Base-by-base conservation (phyloP, 2,888 invertebrate genomes). In the Apantesis nais region DNA sequence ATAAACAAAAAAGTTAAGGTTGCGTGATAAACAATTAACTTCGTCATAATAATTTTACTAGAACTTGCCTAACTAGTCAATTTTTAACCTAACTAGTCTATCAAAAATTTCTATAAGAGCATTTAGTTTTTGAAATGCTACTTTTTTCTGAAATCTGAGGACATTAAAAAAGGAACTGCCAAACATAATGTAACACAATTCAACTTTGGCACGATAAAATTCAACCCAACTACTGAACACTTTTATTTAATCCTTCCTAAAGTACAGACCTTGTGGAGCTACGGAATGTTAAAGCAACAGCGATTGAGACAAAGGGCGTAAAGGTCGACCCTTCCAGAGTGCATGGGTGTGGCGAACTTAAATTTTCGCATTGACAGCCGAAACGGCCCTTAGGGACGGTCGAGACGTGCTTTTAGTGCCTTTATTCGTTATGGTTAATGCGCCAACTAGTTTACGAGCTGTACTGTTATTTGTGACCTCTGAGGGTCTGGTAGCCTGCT, bases 391-490 rank as follows among this genome's bases (percentile, higher is more conserved):
- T 73, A 91, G 94, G 94, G 94, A 94, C 90, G 85, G 85, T 70
- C 86, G 88, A 88, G 90, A 89, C 92, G 89, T 91, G 92, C 94
- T 94, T 92, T 94, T 94, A 94, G 93, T 92, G 90, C 94, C 92
- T 94, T 94, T 94, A 94, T 94, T 93, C 94, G 93, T 93, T 93
- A 94, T 93, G 92, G 94, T 91, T 93, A 94, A 94, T 95, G 94
- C 88, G 90, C 88, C 90, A 90, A 89, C 90, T 93, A 91, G 93
- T 94, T 95, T 94, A 94, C 92, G 94, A 92, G 88, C 86, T 82
- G 86, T 88, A 90, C 90, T 83, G 92, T 93, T 93, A 92, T 93
- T 93, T 92, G 93, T 85, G 91, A 92, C 90, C 92, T 91, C 85
- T 78, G 83, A 86, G 89, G 86, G 87, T 66, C 66, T 68, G 76